Conservation (phyloP, 2,888 invertebrate species). For the Dexiosoma caninum region DNA sequence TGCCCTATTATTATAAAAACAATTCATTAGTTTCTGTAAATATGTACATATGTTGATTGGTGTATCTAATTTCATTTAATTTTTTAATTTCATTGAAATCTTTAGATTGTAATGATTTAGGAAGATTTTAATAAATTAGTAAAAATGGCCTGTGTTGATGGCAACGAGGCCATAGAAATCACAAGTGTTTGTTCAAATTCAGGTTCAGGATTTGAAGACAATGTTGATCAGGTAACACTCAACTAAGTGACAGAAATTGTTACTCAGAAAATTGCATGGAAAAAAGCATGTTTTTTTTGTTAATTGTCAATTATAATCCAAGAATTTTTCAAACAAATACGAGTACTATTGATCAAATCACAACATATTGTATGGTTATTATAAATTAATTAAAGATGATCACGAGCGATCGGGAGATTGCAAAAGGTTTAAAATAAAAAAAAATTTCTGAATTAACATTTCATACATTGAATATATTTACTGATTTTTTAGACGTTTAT, state of each 20-base stretch:
- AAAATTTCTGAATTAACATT: no score
- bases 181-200: slow-evolving; percentile 28
- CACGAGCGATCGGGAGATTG: no score
- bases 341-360: background rate
- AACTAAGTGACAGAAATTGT: background rate
- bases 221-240: slow-evolving; percentile 50
- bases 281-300: slow-evolving; percentile 35
- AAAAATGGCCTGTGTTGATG: slow-evolving; percentile 27
- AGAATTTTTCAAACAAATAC: background rate
- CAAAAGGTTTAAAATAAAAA: no score
- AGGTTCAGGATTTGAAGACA: slow-evolving; percentile 29
- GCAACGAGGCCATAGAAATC: slow-evolving; percentile 20
- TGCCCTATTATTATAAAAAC: background rate
- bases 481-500: no score
- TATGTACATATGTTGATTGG: slow-evolving; percentile 4
- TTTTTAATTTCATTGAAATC: slow-evolving; percentile 5
- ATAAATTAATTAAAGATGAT: no score
- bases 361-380: background rate
- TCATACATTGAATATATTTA: no score
- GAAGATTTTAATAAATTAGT: background rate
- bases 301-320: background rate
- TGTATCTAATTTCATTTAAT: background rate
- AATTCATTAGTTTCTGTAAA: background rate
- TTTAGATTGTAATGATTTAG: slow-evolving; percentile 1
- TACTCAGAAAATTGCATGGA: slow-evolving; percentile 42